Base-by-base conservation (phyloP, 2,888 invertebrate species). In the Scaptodrosophila latifasciaeformis region DNA sequence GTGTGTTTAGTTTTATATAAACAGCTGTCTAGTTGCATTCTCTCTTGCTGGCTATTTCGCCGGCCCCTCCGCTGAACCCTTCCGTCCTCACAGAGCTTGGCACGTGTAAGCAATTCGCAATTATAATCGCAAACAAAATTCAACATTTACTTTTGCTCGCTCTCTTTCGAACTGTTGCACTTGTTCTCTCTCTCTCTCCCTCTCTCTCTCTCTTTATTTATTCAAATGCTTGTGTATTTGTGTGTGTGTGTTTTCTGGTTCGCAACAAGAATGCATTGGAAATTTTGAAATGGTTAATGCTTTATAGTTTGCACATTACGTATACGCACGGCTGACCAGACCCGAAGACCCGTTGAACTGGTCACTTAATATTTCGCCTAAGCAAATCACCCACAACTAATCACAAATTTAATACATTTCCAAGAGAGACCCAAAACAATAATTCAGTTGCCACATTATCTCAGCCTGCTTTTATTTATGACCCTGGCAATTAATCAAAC, bases 91-190 rank as follows among this genome's bases (percentile, higher is more conserved):
- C n/a, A n/a, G n/a, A n/a, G 55, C 12, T 56, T 53, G 76, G 65
- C 76, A 76, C 76, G 76, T 76, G 75, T 77, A 76, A 74, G 74
- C 74, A 64, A 79, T 79, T 76, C 64, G 66, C 67, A 67, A 61
- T 57, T 66, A 60, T 76, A 79, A 72, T 76, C 70, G 67, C 52
- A 63, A 60, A 56, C 65, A 63, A 71, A n/a, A 67, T 64, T 58
- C 62, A 66, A 50, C 62, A 59, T 49, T 54, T 54, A 39, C 53
- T 58, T 24, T 50, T 51, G 17, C 45, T 15, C 49, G 5, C 17
- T 35, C 59, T n/a, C 44, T 15, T 43, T 29, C 15, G 6, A 21
- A 6, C 13, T n/a, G n/a, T n/a, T 19, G 5, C 39, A 13, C n/a
- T 50, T 46, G 10, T 12, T 12, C 45, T 35, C 30, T 27, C 17